Conservation (phyloP, 2,888 invertebrate genomes). For the Miltochrista miniata region DNA sequence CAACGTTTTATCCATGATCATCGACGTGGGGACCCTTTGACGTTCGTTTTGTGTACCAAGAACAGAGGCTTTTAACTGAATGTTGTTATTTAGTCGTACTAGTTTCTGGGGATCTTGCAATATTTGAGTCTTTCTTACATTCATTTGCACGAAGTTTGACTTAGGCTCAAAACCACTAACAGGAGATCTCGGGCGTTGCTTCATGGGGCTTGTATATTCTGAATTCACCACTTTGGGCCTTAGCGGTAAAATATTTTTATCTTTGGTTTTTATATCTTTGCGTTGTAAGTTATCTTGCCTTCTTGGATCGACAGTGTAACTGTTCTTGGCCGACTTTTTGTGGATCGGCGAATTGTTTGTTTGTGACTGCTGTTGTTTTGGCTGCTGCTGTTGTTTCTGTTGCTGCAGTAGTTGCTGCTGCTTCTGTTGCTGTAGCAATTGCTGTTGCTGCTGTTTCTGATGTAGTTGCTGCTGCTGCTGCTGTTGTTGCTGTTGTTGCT, state of each 20-base stretch:
- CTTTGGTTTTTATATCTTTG: not conserved
- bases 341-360: not conserved
- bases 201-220: constrained; percentile 20
- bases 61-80: constrained; percentile 21
- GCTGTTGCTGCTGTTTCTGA: not conserved
- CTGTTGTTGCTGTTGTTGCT: not conserved
- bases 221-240: constrained; percentile 18
- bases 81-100: constrained; percentile 38
- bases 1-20: constrained; percentile 28
- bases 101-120: constrained; percentile 40
- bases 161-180: constrained; percentile 30
- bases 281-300: not conserved
- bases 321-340: not conserved
- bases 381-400: not conserved
- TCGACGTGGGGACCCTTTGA: constrained; percentile 25
- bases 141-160: constrained; percentile 38
- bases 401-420: not conserved
- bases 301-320: not conserved
- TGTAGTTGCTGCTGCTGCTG: not conserved
- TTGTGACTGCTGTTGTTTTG: not conserved
- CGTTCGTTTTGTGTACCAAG: constrained; percentile 22
- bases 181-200: constrained; percentile 11
- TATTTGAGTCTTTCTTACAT: constrained; percentile 42
- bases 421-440: not conserved
- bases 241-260: constrained; percentile 8